Percentiles rank a stretch among this genome's conserved stretches.
Evolutionary conservation across 2,888 invertebrate genomes (phyloP).

Genomic region (Deroplatys truncata): DNA sequence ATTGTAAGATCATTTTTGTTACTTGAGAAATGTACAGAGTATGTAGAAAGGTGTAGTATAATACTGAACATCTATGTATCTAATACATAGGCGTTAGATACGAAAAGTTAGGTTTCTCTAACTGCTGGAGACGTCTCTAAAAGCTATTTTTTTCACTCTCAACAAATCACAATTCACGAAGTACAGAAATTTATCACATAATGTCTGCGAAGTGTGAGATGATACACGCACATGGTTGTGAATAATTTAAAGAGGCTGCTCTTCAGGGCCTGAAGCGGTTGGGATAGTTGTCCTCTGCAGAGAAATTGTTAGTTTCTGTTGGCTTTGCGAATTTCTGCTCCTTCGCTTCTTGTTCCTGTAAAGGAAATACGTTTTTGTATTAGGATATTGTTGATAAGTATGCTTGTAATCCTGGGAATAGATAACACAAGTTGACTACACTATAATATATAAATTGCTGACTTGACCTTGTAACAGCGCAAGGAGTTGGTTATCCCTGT

Average conservation of each 20-base stretch:
- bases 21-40: not conserved
- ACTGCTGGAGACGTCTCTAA: not conserved
- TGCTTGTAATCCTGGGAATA: not conserved
- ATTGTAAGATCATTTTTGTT: not conserved
- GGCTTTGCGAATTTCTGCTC: constrained; percentile 13
- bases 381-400: not conserved
- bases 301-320: not conserved
- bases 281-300: constrained; percentile 14
- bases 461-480: too few species aligned
- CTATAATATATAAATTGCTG: too few species aligned
- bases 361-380: not conserved
- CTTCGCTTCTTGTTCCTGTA: constrained; percentile 9
- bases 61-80: not conserved
- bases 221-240: not conserved
- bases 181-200: not conserved
- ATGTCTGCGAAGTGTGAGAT: not conserved
- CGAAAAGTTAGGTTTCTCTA: too few species aligned
- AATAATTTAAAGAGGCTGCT: not conserved
- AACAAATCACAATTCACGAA: not conserved
- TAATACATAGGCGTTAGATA: not conserved
- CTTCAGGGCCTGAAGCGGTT: constrained; percentile 4
- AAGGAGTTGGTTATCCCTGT: too few species aligned
- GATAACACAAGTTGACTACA: too few species aligned
- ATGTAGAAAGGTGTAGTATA: not conserved
- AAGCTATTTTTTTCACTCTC: not conserved